Percentiles rank a stretch among this genome's conserved stretches.
phyloP scores from a whole-genome alignment of 1,140 invertebrate genomes.

The Antheraea pernyi region DNA sequence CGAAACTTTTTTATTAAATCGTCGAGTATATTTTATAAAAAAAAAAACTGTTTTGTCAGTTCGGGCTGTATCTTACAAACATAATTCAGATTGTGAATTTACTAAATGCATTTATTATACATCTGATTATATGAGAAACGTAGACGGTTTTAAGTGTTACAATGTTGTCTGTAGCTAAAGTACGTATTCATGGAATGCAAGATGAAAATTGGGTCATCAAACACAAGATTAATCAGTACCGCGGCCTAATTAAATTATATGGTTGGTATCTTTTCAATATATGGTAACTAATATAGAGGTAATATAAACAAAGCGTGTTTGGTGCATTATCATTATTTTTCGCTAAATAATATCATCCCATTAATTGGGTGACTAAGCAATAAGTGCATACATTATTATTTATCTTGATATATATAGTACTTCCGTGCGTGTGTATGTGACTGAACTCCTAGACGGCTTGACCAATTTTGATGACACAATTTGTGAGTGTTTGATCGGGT shows the following conservation, averaged over 20 bases:
- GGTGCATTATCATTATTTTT: no score
- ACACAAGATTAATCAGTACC: conserved; percentile 83
- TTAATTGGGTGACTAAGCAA: no score
- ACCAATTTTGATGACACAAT: no score
- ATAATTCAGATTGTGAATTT: neutral
- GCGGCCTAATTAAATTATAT: conserved; percentile 81
- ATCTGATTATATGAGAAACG: neutral
- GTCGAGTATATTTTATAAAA: neutral
- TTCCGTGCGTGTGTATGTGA: no score
- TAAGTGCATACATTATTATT: no score
- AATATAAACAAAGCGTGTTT: no score
- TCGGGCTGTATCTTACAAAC: neutral
- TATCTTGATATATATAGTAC: no score
- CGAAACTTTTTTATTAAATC: neutral
- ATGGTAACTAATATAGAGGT: no score
- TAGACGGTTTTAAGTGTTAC: conserved; percentile 18
- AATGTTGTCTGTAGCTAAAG: conserved; percentile 79
- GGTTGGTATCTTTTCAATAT: conserved; percentile 56
- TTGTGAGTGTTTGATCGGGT: no score
- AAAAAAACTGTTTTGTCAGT: neutral
- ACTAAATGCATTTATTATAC: neutral
- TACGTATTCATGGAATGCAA: conserved; percentile 80
- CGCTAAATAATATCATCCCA: no score
- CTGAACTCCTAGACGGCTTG: no score
- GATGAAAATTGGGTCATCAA: conserved; percentile 81